Evolutionary conservation across 2,113 vertebrate genomes (phyloP), one percentile per base, ranked within the genome.

Genomic region (Cyphomyrus plagiostoma): DNA sequence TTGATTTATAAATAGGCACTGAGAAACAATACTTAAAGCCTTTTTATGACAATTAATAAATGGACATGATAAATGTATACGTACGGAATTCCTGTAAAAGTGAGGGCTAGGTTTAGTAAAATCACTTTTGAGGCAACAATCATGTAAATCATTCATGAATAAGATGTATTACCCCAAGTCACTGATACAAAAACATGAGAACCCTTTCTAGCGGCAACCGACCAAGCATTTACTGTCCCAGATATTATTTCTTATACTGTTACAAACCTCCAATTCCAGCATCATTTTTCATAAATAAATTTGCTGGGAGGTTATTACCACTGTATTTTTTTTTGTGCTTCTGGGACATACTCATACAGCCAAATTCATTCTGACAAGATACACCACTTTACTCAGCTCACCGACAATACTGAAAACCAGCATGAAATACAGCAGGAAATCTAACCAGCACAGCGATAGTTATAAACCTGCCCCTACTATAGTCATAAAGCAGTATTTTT

Each of bases 211-310:
- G 74, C 15, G 17, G 1, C 74, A 42, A 80, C 74, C 35, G 6
- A 80, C 74, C 74, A 80, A 80, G 74, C 30, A 80, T 80, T 80
- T 80, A 80, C 74, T 80, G 74, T 42, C 11, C 74, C 30, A 80
- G 74, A 80, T 80, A 42, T 80, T 80, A 80, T 80, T 80, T 80
- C 74, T 80, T 80, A 80, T 80, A 80, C 35, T 80, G 35, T 80
- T 80, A 80, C 74, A 80, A 80, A 80, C 74, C 74, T 42, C 35
- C 74, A 80, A 80, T 42, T 80, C 74, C 74, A 80, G 15, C 35
- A 80, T 80, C 74, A 42, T 80, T 80, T 80, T 80, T 80, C 74
- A 80, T 80, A 80, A 80, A 80, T 80, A 80, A 80, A 80, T 80
- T 80, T 80, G 74, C 74, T 42, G 74, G 74, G 74, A 80, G 35